Conservation (phyloP, 1,140 invertebrate species). For the Eriosoma lanigerum region DNA sequence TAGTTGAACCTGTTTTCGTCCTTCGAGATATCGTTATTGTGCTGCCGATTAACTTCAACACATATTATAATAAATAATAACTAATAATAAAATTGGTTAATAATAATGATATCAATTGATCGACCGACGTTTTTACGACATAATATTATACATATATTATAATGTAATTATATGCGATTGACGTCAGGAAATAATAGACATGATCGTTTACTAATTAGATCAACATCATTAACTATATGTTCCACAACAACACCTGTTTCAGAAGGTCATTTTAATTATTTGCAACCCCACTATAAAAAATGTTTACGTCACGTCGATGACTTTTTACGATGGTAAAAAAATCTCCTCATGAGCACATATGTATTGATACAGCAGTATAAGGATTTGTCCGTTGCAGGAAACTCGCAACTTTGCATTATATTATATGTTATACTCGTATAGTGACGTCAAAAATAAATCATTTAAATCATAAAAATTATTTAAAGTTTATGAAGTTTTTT, state of each 20-base stretch:
- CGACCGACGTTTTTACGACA: not conserved
- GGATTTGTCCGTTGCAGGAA: not conserved
- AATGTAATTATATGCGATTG: not conserved
- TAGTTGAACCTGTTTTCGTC: no score
- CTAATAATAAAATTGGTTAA: no score
- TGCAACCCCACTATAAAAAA: not conserved
- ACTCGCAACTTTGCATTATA: no score
- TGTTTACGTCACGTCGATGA: not conserved
- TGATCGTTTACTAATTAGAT: not conserved
- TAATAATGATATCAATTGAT: not conserved
- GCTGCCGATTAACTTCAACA: no score
- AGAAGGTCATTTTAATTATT: conserved; percentile 8
- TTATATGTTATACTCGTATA: no score
- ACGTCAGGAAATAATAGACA: no score
- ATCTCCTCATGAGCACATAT: not conserved
- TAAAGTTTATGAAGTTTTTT: no score
- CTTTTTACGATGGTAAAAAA: conserved; percentile 3
- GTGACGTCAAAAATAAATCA: no score
- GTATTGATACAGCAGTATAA: not conserved
- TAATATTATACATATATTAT: not conserved
- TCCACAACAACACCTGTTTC: not conserved
- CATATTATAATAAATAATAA: no score
- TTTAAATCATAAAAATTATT: no score
- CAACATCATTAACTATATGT: not conserved
- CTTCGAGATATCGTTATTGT: no score